Evolutionary conservation across 2,113 vertebrate species (phyloP).

Genomic region (Caranx ignobilis): DNA sequence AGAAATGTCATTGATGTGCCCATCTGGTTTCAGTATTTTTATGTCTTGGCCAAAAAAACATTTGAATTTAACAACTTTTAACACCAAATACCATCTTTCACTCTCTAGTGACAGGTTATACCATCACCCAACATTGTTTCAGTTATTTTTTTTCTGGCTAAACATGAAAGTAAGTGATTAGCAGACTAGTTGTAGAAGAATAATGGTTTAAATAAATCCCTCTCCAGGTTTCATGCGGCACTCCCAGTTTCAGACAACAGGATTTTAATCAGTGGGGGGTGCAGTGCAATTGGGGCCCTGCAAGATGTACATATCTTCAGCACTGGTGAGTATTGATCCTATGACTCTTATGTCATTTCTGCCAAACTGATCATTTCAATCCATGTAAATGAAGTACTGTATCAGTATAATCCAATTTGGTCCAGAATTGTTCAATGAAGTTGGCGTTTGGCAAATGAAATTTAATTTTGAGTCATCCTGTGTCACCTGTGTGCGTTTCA

Average conservation of each 20-base stretch:
- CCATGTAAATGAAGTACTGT: neutral
- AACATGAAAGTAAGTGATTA: neutral
- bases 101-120: neutral
- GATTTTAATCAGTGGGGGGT: conserved; percentile 90
- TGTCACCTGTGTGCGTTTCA: neutral
- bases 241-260: conserved; percentile 86
- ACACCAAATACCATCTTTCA: neutral
- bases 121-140: neutral
- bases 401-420: neutral
- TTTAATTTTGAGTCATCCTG: neutral
- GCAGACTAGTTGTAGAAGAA: neutral
- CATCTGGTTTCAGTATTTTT: conserved; percentile 60
- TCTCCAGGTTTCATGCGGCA: conserved; percentile 89
- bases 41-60: neutral
- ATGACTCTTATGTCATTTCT: neutral
- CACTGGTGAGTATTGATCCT: conserved; percentile 77
- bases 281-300: conserved; percentile 86
- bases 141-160: neutral
- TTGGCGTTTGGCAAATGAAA: neutral
- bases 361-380: neutral
- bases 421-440: neutral
- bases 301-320: conserved; percentile 87
- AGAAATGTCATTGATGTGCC: conserved; percentile 37
- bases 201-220: neutral
- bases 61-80: conserved; percentile 8